These are phyloP conservation scores for Nothocercus nigrocapillus DNA, from an alignment of 2,113 vertebrate genomes.

Conservation along the genomic window DNA sequence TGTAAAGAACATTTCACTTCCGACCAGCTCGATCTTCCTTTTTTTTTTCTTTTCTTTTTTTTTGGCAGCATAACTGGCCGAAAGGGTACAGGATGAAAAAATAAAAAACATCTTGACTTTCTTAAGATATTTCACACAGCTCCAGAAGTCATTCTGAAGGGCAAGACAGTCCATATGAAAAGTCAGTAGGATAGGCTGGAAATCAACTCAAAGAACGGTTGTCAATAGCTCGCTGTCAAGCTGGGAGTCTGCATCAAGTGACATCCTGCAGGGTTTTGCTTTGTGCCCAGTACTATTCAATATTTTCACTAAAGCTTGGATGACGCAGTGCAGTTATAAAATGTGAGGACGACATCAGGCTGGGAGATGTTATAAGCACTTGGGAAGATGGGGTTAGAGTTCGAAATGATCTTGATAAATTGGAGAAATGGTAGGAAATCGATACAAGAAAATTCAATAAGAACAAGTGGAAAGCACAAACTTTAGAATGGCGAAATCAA, in stretches of 20 bases:
- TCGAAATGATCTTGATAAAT: neutral
- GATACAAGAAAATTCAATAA: neutral
- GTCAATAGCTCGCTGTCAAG: neutral
- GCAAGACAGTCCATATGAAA: neutral
- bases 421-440: conserved; percentile 19
- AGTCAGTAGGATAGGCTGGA: neutral
- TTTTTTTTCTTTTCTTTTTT: neutral
- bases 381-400: neutral
- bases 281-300: neutral
- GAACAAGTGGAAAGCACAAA: neutral
- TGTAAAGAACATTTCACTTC: neutral
- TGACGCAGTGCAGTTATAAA: neutral
- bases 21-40: neutral
- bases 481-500: neutral
- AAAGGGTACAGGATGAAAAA: neutral
- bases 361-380: neutral
- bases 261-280: neutral
- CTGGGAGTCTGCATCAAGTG: neutral
- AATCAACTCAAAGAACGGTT: neutral
- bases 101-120: neutral
- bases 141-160: neutral
- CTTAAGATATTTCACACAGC: neutral
- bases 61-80: neutral
- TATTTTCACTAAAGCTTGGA: neutral
- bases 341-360: neutral